Conservation (phyloP, 2,113 vertebrate genomes). For the Lepidothrix coronata region DNA sequence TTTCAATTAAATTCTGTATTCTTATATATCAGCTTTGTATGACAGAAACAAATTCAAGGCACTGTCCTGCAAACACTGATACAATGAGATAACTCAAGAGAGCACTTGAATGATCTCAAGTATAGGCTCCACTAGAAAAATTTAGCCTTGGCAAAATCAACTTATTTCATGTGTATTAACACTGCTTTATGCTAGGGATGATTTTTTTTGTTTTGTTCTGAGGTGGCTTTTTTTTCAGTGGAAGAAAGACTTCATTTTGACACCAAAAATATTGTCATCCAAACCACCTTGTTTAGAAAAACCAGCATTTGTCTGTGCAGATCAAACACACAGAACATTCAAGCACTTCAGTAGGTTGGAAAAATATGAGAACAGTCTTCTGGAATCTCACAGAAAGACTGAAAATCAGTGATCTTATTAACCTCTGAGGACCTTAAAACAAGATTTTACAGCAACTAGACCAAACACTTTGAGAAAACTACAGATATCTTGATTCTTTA, state of each 20-base stretch:
- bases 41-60: slow-evolving; percentile 49
- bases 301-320: background rate
- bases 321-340: background rate
- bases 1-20: slow-evolving; percentile 52
- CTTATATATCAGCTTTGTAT: background rate
- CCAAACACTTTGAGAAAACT: background rate
- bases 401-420: background rate
- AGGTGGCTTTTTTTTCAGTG: background rate
- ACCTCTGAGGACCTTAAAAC: background rate
- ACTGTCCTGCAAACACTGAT: slow-evolving; percentile 37
- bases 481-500: background rate
- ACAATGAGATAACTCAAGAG: slow-evolving; percentile 51
- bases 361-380: background rate
- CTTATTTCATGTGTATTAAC: slow-evolving; percentile 49
- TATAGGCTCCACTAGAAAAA: slow-evolving; percentile 30
- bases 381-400: background rate
- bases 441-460: background rate
- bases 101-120: slow-evolving; percentile 44
- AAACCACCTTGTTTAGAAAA: background rate
- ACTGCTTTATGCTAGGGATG: background rate
- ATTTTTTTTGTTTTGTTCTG: background rate
- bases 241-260: slow-evolving; percentile 17
- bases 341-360: background rate
- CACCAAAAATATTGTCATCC: background rate
- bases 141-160: slow-evolving; percentile 53